phyloP scores from a whole-genome alignment of 2,797 vertebrate genomes.

The Alosa sapidissima region DNA sequence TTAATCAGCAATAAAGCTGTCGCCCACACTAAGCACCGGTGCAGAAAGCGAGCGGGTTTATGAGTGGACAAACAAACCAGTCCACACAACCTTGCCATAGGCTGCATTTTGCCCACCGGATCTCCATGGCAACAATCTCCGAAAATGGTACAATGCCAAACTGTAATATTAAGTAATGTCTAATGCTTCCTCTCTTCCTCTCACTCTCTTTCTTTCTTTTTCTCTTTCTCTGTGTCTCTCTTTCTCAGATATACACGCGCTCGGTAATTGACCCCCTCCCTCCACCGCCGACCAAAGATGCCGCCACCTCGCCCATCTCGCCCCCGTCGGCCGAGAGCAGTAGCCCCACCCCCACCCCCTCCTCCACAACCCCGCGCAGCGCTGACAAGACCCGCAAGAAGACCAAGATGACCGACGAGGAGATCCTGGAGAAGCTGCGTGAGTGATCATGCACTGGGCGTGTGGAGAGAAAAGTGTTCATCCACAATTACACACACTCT shows the following conservation, averaged over 20 bases:
- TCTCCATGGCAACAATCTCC: neutral
- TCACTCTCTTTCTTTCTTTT: neutral
- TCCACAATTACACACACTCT: neutral
- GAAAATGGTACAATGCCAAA: neutral
- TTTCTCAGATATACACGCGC: slow-evolving; percentile 88
- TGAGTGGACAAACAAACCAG: neutral
- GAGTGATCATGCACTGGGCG: slow-evolving; percentile 56
- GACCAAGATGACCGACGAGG: slow-evolving; percentile 95
- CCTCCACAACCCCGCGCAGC: slow-evolving; percentile 70
- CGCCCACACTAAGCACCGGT: neutral
- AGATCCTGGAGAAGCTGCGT: slow-evolving; percentile 96
- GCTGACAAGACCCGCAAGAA: slow-evolving; percentile 91
- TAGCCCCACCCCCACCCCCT: slow-evolving; percentile 58
- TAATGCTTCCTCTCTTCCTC: neutral
- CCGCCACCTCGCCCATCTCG: slow-evolving; percentile 83
- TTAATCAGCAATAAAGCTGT: slow-evolving; percentile 17
- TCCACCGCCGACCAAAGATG: slow-evolving; percentile 83
- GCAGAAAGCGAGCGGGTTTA: neutral
- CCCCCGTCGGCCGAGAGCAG: slow-evolving; percentile 66
- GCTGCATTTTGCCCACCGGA: neutral
- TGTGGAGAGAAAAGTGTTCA: neutral
- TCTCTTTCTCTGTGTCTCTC: neutral
- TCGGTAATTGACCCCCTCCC: slow-evolving; percentile 91
- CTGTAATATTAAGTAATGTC: neutral
- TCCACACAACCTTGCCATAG: neutral